phyloP scores from a whole-genome alignment of 2,888 invertebrate species.

The Rotaria socialis region DNA sequence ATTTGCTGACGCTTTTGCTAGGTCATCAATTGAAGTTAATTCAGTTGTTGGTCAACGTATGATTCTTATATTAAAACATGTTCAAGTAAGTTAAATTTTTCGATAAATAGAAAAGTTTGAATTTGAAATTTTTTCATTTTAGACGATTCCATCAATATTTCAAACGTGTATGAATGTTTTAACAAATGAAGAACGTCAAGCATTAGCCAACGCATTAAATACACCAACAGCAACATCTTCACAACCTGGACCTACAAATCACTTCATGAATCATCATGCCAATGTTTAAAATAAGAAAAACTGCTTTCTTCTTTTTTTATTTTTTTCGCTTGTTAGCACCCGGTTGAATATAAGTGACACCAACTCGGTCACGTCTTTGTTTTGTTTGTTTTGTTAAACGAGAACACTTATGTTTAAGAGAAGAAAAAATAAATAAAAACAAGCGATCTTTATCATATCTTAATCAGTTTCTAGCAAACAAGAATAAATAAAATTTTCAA shows the following conservation, averaged over 20 bases:
- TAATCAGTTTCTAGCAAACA: too few relatives aligned
- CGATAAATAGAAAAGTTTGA: too few relatives aligned
- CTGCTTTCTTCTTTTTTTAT: background rate
- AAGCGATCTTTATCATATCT: background rate
- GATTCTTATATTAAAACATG: conserved; percentile 76
- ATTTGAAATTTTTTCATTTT: background rate
- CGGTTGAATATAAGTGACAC: background rate
- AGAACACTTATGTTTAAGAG: background rate
- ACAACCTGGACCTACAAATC: background rate
- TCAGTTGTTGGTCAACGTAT: conserved; percentile 73
- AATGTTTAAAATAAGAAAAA: background rate
- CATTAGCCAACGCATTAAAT: background rate
- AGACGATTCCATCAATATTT: conserved; percentile 42
- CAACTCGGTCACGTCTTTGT: background rate
- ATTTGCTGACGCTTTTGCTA: conserved; percentile 81
- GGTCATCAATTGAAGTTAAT: conserved; percentile 74
- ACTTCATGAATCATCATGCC: conserved; percentile 3
- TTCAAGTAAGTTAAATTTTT: conserved; percentile 67
- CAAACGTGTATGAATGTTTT: conserved; percentile 43
- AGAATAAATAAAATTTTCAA: too few relatives aligned
- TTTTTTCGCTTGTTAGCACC: background rate
- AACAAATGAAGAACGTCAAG: conserved; percentile 24
- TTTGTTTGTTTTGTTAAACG: conserved; percentile 14
- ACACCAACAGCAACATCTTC: background rate
- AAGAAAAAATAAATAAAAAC: background rate